These are phyloP conservation scores for Agrilus biguttatus DNA, from an alignment of 2,888 invertebrate species.

Conservation along the genomic window DNA sequence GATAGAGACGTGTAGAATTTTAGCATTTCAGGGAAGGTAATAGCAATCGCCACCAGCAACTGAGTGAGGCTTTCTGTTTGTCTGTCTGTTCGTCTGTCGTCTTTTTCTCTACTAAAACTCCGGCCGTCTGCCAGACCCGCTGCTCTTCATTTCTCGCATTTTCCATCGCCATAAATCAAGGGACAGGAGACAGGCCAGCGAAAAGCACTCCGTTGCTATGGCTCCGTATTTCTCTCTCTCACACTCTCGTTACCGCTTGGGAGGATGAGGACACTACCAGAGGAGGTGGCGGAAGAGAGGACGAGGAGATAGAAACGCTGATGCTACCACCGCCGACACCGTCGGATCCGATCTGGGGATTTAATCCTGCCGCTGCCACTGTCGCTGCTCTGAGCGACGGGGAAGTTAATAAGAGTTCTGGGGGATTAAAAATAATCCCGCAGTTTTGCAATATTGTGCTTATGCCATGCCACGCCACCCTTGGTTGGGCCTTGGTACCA, in stretches of 20 bases:
- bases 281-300: conserved; percentile 14
- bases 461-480: no score
- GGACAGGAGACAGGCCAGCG: conserved; percentile 36
- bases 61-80: no score
- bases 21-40: no score
- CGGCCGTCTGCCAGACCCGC: conserved; percentile 29
- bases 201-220: conserved; percentile 35
- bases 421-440: conserved; percentile 35
- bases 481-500: no score
- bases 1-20: no score
- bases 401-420: conserved; percentile 35
- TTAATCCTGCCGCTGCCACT: conserved; percentile 31
- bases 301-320: conserved; percentile 1
- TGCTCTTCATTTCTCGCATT: conserved; percentile 37
- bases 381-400: conserved; percentile 22
- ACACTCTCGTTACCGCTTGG: conserved; percentile 3
- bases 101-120: no score
- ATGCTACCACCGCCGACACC: conserved; percentile 3
- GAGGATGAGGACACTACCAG: conserved; percentile 4
- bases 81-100: no score
- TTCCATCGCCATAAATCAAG: conserved; percentile 38
- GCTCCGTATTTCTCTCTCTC: conserved; percentile 21
- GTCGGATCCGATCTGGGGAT: conserved; percentile 30
- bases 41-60: no score
- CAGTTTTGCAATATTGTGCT: conserved; percentile 33